These are phyloP conservation scores for Cyclargus thomasi DNA, from an alignment of 1,140 invertebrate species.

Conservation along the genomic window DNA sequence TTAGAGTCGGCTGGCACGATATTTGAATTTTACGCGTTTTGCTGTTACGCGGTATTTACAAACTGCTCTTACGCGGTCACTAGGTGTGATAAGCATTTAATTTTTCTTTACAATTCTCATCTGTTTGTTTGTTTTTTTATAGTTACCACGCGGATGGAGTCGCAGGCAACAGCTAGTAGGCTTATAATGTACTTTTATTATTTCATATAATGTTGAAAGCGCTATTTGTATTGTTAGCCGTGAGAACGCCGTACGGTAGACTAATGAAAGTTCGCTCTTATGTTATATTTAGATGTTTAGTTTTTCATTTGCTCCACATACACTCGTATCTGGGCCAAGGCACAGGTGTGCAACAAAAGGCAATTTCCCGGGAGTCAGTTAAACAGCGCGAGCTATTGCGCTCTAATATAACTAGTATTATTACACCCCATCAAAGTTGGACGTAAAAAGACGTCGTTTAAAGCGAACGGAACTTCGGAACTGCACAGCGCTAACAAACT, in stretches of 20 bases:
- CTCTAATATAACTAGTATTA: constrained; percentile 23
- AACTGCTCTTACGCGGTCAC: too few species aligned
- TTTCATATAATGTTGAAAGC: too few species aligned
- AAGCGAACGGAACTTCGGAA: constrained; percentile 30
- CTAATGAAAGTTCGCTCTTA: neutral
- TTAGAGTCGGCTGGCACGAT: too few species aligned
- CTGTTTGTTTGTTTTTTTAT: too few species aligned
- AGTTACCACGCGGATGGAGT: too few species aligned
- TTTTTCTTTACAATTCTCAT: too few species aligned
- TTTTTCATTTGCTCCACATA: constrained; percentile 1
- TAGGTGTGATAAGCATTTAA: too few species aligned
- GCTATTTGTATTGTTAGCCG: neutral
- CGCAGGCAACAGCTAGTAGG: neutral
- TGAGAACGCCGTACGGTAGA: neutral
- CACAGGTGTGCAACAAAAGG: constrained; percentile 12
- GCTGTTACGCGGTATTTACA: too few species aligned
- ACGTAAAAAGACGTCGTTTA: constrained; percentile 32
- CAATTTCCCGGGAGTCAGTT: constrained; percentile 13
- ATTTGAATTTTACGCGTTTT: too few species aligned
- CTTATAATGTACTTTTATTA: neutral
- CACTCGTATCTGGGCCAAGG: neutral
- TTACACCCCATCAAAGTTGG: constrained; percentile 32
- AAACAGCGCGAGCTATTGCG: constrained; percentile 10
- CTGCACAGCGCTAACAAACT: constrained; percentile 32
- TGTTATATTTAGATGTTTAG: constrained; percentile 1